Evolutionary conservation across 2,113 vertebrate species (phyloP).

Genomic region (Hydrolagus affinis): DNA sequence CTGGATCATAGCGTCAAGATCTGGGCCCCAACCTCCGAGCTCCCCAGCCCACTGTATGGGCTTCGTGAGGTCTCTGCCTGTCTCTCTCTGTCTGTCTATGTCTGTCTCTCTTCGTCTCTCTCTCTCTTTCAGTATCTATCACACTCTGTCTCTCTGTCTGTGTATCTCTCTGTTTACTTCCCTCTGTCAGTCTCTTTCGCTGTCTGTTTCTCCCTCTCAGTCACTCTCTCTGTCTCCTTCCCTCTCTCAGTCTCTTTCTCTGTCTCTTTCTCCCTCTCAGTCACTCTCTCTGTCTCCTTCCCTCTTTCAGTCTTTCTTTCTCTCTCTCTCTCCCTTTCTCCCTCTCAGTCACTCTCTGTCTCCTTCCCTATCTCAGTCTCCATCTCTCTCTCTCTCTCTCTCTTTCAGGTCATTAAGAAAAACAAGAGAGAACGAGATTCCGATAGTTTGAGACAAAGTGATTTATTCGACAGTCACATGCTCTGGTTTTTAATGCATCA

Average conservation of each 20-base stretch:
- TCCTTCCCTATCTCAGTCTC: neutral
- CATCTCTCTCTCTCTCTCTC: neutral
- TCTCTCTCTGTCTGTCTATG: neutral
- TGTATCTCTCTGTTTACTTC: neutral
- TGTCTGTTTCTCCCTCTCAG: too few species aligned
- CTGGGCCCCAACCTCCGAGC: conserved; percentile 84
- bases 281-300: neutral
- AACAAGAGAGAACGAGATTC: conserved; percentile 87
- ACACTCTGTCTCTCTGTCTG: neutral
- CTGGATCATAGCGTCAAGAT: conserved; percentile 88
- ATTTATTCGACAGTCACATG: conserved; percentile 89
- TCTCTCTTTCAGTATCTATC: neutral
- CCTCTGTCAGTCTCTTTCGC: neutral
- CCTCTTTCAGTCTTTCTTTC: too few species aligned
- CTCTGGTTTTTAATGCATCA: conserved; percentile 97
- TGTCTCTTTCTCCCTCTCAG: neutral
- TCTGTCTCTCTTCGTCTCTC: neutral
- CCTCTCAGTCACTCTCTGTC: too few species aligned
- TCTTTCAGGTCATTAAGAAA: conserved; percentile 81
- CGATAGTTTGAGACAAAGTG: conserved; percentile 78
- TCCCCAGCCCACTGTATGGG: conserved; percentile 68
- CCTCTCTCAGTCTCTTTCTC: neutral
- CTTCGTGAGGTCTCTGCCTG: conserved; percentile 66
- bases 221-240: neutral
- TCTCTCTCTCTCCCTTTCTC: neutral